Evolutionary conservation across 2,797 vertebrate genomes (phyloP), one percentile per base, ranked within the genome.

Genomic region (Silurus aristotelis): DNA sequence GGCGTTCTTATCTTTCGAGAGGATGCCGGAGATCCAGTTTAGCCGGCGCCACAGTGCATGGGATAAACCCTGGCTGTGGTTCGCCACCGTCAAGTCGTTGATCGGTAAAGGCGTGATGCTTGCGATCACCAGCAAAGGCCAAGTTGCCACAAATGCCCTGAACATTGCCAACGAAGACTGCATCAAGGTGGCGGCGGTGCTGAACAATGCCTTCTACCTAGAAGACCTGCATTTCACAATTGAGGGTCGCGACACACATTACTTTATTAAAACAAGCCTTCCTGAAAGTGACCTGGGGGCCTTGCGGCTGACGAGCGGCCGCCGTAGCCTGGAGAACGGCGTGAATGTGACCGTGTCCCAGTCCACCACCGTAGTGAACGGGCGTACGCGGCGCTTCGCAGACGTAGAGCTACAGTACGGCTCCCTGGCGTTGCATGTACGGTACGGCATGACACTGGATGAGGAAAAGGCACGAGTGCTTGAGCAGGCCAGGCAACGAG

Each of bases 81-180:
- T 99, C 43, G 96, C 97, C 83, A 97, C 97, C 0, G 96, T 96
- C 90, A 97, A 95, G 91, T 99, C 98, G 19, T 95, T 99, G 63
- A 97, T 99, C 2, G 98, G 98, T 80, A 99, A 99, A 89, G 98
- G 98, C 7, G 98, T 99, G 85, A 99, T 99, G 98, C 94, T 99
- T 0, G 98, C 98, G 2, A 96, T 99, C 86, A 90, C 89, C 83
- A 96, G 95, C 92, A 97, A 97, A 90, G 98, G 98, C 87, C 97
- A 97, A 72, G 97, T 99, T 89, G 96, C 97, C 88, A 99, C 98
- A 89, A 99, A 97, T 0, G 97, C 97, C 73, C 96, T 99, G 86
- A 99, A 99, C 93, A 97, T 99, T 25, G 98, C 98, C 82, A 99
- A 98, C 9, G 98, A 99, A 92, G 98, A 99, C 95, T 99, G 98